Evolutionary conservation across 1,140 invertebrate species (phyloP).

Genomic region (Listronotus bonariensis): DNA sequence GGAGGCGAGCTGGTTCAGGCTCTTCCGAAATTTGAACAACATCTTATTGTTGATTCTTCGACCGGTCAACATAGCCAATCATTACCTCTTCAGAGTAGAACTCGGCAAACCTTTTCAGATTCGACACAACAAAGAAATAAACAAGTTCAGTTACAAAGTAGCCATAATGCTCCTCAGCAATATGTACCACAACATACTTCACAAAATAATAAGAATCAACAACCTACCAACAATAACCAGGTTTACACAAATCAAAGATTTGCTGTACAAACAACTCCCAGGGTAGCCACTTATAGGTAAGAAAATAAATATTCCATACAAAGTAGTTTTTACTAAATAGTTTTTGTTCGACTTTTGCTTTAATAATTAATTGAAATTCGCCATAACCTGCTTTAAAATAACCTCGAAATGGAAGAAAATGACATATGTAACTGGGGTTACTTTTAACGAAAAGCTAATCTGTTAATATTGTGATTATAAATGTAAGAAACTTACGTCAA

Average conservation of each 20-base stretch:
- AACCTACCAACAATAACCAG: neutral
- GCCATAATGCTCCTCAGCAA: slow-evolving; percentile 24
- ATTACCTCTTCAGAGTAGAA: slow-evolving; percentile 6
- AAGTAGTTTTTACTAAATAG: no score
- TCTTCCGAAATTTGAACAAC: slow-evolving; percentile 76
- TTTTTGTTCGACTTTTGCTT: no score
- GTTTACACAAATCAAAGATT: slow-evolving; percentile 8
- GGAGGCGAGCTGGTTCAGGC: slow-evolving; percentile 72
- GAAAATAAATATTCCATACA: neutral
- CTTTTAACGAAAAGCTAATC: no score
- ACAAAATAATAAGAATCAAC: slow-evolving; percentile 1
- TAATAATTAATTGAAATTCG: no score
- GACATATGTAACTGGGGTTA: no score
- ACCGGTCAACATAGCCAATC: slow-evolving; percentile 33
- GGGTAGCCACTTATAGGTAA: slow-evolving; percentile 23
- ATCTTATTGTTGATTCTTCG: slow-evolving; percentile 62
- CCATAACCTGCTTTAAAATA: no score
- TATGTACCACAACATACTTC: slow-evolving; percentile 20
- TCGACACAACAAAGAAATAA: neutral
- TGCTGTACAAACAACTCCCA: slow-evolving; percentile 22
- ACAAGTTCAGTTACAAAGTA: slow-evolving; percentile 18
- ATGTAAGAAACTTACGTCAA: no score
- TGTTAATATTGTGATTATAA: no score
- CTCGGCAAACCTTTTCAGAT: slow-evolving; percentile 26
- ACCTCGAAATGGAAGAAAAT: no score